A percentile compares a stretch with the other conserved stretches of the same genome.
These are phyloP conservation scores for Buphagus erythrorhynchus DNA, from an alignment of 2,797 vertebrate genomes.

Conservation along the genomic window DNA sequence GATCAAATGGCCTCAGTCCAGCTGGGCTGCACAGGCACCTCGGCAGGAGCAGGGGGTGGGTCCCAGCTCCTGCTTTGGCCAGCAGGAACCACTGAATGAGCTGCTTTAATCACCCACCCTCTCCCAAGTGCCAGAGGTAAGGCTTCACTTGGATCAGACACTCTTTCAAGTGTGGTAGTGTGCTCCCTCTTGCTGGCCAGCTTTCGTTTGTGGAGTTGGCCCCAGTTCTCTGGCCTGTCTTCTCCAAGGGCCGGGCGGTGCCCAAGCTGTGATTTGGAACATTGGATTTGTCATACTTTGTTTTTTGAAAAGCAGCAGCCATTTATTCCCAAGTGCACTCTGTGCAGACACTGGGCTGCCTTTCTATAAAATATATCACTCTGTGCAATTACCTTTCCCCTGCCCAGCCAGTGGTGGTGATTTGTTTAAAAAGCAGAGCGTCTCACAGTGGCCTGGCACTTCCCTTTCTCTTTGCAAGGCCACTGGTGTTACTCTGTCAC, in stretches of 20 bases:
- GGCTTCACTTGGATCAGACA: neutral
- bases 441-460: neutral
- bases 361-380: neutral
- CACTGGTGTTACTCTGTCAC: neutral
- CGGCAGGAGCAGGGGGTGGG: neutral
- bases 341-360: neutral
- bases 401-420: neutral
- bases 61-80: neutral
- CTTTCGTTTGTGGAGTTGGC: neutral
- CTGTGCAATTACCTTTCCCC: neutral
- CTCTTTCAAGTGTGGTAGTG: fast-evolving
- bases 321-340: neutral
- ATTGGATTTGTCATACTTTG: neutral
- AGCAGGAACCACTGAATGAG: fast-evolving
- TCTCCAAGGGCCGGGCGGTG: neutral
- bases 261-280: neutral
- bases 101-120: neutral
- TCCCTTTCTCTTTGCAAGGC: neutral
- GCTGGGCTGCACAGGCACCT: neutral
- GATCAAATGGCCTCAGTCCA: neutral
- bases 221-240: neutral
- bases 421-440: neutral
- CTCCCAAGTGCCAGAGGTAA: neutral
- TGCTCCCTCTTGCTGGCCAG: neutral
- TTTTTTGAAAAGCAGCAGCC: neutral